Evolutionary conservation across 1,140 invertebrate genomes (phyloP).

Genomic region (Brachionus manjavacas): DNA sequence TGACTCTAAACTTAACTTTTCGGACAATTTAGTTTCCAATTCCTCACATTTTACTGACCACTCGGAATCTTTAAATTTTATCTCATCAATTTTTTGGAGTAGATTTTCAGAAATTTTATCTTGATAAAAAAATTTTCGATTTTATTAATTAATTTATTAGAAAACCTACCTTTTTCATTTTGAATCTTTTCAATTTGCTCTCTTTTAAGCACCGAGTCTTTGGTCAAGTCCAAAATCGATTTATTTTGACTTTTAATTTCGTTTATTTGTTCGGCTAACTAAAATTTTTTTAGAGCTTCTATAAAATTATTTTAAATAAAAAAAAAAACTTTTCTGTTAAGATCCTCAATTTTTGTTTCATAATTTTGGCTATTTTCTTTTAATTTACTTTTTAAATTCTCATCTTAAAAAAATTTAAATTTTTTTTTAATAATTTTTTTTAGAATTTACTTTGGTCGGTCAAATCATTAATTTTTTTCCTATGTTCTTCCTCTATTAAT

Average conservation of each 20-base stretch:
- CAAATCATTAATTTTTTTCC: not conserved
- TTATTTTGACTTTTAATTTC: conserved; percentile 4
- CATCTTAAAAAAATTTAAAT: not conserved
- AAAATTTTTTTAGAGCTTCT: not conserved
- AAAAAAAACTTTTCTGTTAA: not conserved
- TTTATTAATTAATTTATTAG: not conserved
- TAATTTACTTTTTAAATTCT: not conserved
- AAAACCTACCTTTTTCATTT: not conserved
- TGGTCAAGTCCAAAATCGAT: not conserved
- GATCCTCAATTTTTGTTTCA: not conserved
- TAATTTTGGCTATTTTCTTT: not conserved
- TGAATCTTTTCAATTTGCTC: not conserved
- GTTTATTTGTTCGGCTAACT: not conserved
- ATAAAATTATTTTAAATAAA: not conserved
- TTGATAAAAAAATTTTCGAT: not conserved
- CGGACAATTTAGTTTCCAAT: not conserved
- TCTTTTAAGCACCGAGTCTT: not conserved
- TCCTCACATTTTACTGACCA: not conserved
- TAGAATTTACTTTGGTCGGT: not conserved
- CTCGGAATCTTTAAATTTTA: not conserved
- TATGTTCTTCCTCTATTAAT: not conserved
- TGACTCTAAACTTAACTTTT: not conserved
- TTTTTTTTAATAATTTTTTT: not conserved
- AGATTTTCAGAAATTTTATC: not conserved
- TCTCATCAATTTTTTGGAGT: not conserved